Evolutionary conservation across 1,140 invertebrate species (phyloP).

Genomic region (Notospermus geniculatus): DNA sequence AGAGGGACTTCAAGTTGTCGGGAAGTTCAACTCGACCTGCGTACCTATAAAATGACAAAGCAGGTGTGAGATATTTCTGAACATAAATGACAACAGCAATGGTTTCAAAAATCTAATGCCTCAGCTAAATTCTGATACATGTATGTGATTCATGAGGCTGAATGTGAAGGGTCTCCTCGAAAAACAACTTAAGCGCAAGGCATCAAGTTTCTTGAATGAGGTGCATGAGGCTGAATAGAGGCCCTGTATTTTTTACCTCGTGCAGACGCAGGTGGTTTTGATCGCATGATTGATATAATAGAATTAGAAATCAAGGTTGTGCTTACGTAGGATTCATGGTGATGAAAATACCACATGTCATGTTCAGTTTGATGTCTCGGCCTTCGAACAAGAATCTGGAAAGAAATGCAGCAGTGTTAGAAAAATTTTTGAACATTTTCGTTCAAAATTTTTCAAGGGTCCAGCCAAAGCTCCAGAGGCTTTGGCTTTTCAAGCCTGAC

Average conservation of each 20-base stretch:
- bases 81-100: neutral
- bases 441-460: neutral
- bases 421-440: neutral
- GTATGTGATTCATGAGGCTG: too few relatives aligned
- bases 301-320: neutral
- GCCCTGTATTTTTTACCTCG: too few relatives aligned
- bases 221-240: too few relatives aligned
- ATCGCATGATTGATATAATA: neutral
- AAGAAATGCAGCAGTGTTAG: neutral
- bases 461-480: too few relatives aligned
- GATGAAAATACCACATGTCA: slow-evolving; percentile 53
- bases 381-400: slow-evolving; percentile 54
- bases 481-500: too few relatives aligned
- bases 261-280: neutral
- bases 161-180: too few relatives aligned
- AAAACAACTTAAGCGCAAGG: too few relatives aligned
- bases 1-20: slow-evolving; percentile 65
- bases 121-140: too few relatives aligned
- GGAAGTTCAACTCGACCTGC: slow-evolving; percentile 65
- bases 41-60: slow-evolving; percentile 32
- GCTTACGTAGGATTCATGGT: slow-evolving; percentile 72
- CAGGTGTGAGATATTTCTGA: neutral
- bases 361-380: slow-evolving; percentile 52
- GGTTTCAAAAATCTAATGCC: too few relatives aligned
- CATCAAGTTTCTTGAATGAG: too few relatives aligned